Percentiles rank a stretch among this genome's conserved stretches.
Conservation (phyloP, 2,113 vertebrate species). For the Cinclus cinclus region DNA sequence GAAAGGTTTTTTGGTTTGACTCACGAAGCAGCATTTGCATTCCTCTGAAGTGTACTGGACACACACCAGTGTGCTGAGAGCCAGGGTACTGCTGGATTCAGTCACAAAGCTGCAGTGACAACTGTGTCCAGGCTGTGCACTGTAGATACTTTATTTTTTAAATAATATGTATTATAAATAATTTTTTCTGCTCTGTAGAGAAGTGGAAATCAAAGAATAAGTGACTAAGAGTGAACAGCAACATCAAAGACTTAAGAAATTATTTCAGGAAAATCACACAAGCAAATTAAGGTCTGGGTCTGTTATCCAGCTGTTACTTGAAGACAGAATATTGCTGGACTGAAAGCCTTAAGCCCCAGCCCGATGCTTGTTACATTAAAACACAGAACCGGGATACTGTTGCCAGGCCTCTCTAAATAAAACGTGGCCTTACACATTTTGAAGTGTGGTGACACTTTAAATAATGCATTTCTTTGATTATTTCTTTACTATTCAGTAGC, state of each 20-base stretch:
- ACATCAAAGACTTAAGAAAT: neutral
- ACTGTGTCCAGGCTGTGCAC: neutral
- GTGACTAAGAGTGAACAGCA: neutral
- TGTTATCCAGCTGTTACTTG: neutral
- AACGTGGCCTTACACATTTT: neutral
- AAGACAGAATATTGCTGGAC: neutral
- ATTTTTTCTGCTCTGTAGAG: neutral
- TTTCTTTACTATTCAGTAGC: neutral
- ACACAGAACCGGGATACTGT: neutral
- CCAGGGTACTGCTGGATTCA: neutral
- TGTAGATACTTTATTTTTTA: neutral
- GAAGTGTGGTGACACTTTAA: neutral
- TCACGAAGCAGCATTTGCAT: neutral
- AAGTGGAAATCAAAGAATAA: neutral
- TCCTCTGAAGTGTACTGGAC: neutral
- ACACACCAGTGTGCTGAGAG: neutral
- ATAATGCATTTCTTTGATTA: conserved; percentile 19
- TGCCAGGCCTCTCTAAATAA: neutral
- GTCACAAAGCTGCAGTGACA: neutral
- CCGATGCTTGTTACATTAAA: neutral
- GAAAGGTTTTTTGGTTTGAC: neutral
- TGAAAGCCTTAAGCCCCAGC: neutral
- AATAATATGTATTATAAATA: neutral
- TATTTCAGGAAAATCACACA: neutral
- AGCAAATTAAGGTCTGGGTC: neutral